These are phyloP conservation scores for Eilema caniola DNA, from an alignment of 2,888 invertebrate species.

Conservation along the genomic window DNA sequence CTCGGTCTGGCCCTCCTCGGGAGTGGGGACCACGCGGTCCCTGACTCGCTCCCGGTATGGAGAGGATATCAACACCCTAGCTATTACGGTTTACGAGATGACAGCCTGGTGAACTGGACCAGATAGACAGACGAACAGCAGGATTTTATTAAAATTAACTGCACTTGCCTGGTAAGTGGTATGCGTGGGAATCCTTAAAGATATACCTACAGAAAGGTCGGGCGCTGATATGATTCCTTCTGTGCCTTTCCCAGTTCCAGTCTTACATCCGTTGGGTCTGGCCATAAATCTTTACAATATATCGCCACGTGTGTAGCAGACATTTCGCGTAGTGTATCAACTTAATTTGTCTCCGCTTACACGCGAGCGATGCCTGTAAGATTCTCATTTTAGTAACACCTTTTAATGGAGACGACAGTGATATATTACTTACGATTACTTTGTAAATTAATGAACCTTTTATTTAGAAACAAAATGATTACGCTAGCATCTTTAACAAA, in stretches of 20 bases:
- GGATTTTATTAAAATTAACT: no score
- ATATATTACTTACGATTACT: not conserved
- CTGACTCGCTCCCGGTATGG: no score
- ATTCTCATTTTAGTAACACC: not conserved
- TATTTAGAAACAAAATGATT: not conserved
- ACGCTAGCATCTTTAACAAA: not conserved
- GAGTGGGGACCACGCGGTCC: no score
- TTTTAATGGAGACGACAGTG: not conserved
- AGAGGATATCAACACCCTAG: no score
- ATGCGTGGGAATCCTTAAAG: no score
- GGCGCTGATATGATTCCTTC: no score
- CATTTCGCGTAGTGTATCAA: slow-evolving; percentile 29
- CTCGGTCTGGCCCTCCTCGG: no score
- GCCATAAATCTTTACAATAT: not conserved
- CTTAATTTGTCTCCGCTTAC: slow-evolving; percentile 33
- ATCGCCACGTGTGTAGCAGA: not conserved
- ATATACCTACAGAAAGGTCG: no score
- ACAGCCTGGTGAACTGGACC: no score
- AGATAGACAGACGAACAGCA: no score
- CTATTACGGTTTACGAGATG: no score
- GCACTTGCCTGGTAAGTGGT: no score
- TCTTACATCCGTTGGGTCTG: not conserved
- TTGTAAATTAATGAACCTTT: not conserved
- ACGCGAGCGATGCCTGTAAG: not conserved
- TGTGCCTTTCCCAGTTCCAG: not conserved